Percentiles rank a stretch among this genome's conserved stretches.
Evolutionary conservation across 2,113 vertebrate genomes (phyloP).

Genomic region (Macquaria ambigua): DNA sequence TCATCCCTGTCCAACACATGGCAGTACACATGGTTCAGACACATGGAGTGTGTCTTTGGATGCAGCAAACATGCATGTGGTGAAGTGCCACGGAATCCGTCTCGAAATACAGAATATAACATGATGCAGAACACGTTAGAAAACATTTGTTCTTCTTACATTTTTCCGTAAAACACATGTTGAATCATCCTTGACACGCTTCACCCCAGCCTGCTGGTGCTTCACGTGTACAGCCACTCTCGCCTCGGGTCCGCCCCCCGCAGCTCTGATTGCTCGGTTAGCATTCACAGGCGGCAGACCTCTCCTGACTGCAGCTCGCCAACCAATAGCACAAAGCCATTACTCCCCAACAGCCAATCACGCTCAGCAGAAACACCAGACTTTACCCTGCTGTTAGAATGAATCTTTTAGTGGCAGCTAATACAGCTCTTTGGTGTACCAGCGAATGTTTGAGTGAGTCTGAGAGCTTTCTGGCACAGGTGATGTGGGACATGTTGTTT

Average conservation of each 20-base stretch:
- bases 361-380: constrained; percentile 24
- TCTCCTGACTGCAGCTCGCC: neutral
- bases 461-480: neutral
- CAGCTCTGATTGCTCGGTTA: constrained; percentile 66
- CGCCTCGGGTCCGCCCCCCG: constrained; percentile 55
- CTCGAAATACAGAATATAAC: neutral
- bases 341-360: constrained; percentile 46
- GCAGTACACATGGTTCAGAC: constrained; percentile 48
- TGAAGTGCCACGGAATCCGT: neutral
- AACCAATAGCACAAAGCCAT: constrained; percentile 52
- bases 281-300: constrained; percentile 48
- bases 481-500: constrained; percentile 25
- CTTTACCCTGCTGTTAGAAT: constrained; percentile 37
- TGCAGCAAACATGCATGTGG: constrained; percentile 4
- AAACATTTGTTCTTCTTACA: constrained; percentile 37
- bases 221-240: constrained; percentile 73
- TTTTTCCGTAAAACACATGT: constrained; percentile 67
- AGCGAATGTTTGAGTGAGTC: neutral
- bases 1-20: constrained; percentile 22
- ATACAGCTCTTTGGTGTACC: neutral
- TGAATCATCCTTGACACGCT: constrained; percentile 58
- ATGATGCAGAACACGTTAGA: constrained; percentile 13
- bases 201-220: constrained; percentile 29
- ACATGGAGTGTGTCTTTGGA: neutral
- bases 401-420: neutral